A percentile compares a stretch with the other conserved stretches of the same genome.
phyloP scores from a whole-genome alignment of 1,140 invertebrate species.

The Portunus trituberculatus region DNA sequence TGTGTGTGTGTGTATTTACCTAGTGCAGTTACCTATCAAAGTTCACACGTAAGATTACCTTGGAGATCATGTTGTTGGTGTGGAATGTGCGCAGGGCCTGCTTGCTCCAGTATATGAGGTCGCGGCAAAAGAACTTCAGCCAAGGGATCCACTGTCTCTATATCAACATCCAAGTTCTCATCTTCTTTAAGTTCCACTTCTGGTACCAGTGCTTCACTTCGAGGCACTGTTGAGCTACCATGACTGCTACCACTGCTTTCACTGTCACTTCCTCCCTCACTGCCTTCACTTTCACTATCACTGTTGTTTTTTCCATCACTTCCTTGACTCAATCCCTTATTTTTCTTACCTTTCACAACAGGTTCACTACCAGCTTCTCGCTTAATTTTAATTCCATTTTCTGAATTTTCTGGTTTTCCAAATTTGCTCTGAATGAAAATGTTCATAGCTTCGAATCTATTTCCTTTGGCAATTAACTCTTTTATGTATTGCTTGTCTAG shows the following conservation, averaged over 20 bases:
- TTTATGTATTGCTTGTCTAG: conserved; percentile 65
- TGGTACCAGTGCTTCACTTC: conserved; percentile 66
- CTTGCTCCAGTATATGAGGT: conserved; percentile 63
- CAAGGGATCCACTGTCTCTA: conserved; percentile 70
- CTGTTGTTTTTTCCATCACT: conserved; percentile 30
- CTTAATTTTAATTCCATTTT: conserved; percentile 57
- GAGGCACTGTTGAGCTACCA: conserved; percentile 57
- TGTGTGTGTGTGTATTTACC: too few relatives aligned
- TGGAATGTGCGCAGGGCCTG: conserved; percentile 53
- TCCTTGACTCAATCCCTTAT: conserved; percentile 15
- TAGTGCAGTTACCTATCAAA: too few relatives aligned
- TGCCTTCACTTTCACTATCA: conserved; percentile 64
- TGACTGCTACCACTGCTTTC: conserved; percentile 57
- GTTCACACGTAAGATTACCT: not conserved
- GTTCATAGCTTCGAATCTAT: conserved; percentile 72
- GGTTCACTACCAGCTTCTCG: conserved; percentile 54
- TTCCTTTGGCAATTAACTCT: conserved; percentile 70
- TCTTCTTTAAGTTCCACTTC: conserved; percentile 70
- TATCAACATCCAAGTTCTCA: conserved; percentile 71
- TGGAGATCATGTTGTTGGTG: conserved; percentile 63
- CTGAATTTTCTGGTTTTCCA: conserved; percentile 60
- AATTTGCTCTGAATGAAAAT: conserved; percentile 70
- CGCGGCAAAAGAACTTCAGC: conserved; percentile 54
- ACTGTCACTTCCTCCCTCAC: conserved; percentile 65
- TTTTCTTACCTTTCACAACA: conserved; percentile 43